These are phyloP conservation scores for Chironomus tepperi DNA, from an alignment of 1,140 invertebrate genomes.

Conservation along the genomic window DNA sequence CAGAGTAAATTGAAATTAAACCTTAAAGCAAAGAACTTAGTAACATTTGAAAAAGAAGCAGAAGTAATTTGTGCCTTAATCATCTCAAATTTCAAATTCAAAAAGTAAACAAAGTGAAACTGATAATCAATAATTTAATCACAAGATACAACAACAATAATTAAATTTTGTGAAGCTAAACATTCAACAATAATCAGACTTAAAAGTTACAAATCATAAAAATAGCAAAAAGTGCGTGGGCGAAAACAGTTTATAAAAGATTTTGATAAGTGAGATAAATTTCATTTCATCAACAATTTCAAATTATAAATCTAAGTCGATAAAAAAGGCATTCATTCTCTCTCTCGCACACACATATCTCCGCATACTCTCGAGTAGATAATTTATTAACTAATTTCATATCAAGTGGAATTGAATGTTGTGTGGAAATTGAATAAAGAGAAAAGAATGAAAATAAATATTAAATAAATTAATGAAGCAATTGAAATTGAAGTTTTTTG, in stretches of 20 bases:
- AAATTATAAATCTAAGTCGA: neutral
- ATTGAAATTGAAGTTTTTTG: slow-evolving; percentile 3
- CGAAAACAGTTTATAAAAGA: slow-evolving; percentile 20
- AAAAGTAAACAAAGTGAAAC: no score
- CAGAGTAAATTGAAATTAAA: no score
- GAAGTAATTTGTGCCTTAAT: no score
- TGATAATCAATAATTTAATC: no score
- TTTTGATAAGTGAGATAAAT: slow-evolving; percentile 23
- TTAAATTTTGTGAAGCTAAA: no score
- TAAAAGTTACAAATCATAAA: neutral
- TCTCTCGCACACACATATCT: neutral
- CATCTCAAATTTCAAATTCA: no score
- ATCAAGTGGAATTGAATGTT: neutral
- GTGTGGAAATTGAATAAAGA: neutral
- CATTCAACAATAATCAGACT: no score
- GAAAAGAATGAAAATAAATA: neutral
- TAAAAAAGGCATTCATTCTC: neutral
- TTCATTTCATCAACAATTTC: slow-evolving; percentile 8
- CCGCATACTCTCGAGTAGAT: neutral
- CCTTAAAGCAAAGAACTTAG: no score
- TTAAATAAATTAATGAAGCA: neutral
- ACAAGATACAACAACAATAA: no score
- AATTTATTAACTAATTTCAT: neutral
- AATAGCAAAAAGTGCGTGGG: neutral
- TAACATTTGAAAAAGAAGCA: no score